A percentile compares a stretch with the other conserved stretches of the same genome.
Evolutionary conservation across 2,797 vertebrate genomes (phyloP).

Genomic region (Oreonectes daqikongensis): DNA sequence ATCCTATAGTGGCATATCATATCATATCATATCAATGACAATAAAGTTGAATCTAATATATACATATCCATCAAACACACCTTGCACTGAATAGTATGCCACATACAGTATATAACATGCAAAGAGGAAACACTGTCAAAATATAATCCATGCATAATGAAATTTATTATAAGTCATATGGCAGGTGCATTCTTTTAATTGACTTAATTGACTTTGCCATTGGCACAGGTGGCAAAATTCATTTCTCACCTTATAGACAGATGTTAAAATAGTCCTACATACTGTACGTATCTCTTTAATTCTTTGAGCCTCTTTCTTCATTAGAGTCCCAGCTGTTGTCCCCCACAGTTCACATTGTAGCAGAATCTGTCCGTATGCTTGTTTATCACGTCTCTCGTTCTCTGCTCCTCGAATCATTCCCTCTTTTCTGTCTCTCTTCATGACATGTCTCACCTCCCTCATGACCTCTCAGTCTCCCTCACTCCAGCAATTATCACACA

Average conservation of each 20-base stretch:
- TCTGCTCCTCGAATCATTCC: neutral
- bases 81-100: neutral
- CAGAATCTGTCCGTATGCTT: constrained; percentile 3
- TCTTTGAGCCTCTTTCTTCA: neutral
- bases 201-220: neutral
- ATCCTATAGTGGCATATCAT: too few relatives aligned
- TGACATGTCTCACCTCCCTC: constrained; percentile 33
- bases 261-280: too few relatives aligned
- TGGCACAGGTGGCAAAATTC: neutral
- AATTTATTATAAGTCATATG: neutral
- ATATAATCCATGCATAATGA: neutral
- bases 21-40: too few relatives aligned
- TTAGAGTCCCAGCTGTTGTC: constrained; percentile 14
- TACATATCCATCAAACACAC: neutral
- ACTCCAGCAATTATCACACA: constrained; percentile 52
- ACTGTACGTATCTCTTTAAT: neutral
- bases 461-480: constrained; percentile 47
- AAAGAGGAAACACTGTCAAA: neutral
- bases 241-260: neutral
- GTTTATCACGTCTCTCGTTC: constrained; percentile 28
- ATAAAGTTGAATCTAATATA: too few relatives aligned
- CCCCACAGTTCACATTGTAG: neutral
- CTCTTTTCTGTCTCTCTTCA: constrained; percentile 22
- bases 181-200: too few relatives aligned
- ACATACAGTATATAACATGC: neutral